Conservation (phyloP, 2,113 vertebrate genomes). For the Bos indicus region DNA sequence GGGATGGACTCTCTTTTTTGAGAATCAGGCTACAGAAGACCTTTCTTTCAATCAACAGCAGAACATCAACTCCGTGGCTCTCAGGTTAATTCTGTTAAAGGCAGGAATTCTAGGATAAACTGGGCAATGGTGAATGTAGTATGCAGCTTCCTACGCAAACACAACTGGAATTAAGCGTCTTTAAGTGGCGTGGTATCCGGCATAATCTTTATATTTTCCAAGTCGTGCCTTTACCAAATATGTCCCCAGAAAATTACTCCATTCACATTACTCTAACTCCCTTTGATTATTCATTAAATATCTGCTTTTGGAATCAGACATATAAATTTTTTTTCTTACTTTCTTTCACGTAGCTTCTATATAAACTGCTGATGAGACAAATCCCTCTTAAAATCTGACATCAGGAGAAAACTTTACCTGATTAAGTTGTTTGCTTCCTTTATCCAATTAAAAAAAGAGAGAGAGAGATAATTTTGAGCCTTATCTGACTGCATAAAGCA, state of each 20-base stretch:
- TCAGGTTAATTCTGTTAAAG: background rate
- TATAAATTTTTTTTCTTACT: background rate
- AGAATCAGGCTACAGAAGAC: background rate
- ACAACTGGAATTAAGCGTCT: background rate
- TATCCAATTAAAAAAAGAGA: background rate
- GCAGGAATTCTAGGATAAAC: fast-evolving
- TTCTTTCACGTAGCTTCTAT: background rate
- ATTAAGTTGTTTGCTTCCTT: background rate
- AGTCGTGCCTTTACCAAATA: background rate
- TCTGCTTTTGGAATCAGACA: background rate
- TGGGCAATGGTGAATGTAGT: fast-evolving
- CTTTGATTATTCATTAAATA: background rate
- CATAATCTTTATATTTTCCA: background rate
- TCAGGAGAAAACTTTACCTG: background rate
- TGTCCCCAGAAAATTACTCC: background rate
- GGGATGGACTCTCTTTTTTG: background rate
- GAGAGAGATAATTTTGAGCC: background rate
- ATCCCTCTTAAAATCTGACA: background rate
- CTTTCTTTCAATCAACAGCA: background rate
- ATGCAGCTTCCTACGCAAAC: fast-evolving
- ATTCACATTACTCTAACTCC: background rate
- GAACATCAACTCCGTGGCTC: fast-evolving
- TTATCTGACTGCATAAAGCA: background rate
- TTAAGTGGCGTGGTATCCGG: background rate
- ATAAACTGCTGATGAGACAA: background rate